These are phyloP conservation scores for Entomyzon cyanotis DNA, from an alignment of 2,113 vertebrate genomes.

Conservation along the genomic window DNA sequence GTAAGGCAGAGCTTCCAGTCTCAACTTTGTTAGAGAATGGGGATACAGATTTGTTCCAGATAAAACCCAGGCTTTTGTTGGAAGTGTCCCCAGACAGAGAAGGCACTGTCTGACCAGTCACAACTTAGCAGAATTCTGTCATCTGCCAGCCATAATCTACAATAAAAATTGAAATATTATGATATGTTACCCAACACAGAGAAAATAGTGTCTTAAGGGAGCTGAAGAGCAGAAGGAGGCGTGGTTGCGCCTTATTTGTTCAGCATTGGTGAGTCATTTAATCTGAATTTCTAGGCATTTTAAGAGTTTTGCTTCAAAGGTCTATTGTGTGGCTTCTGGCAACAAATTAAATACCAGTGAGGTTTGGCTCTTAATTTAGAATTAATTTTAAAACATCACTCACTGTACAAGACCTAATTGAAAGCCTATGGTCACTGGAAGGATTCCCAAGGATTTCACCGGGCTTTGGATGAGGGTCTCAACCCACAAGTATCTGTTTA, in stretches of 20 bases:
- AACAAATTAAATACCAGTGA: slow-evolving; percentile 62
- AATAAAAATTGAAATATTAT: slow-evolving; percentile 61
- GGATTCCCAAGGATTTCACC: slow-evolving; percentile 20
- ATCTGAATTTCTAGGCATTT: slow-evolving; percentile 71
- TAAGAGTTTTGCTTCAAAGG: slow-evolving; percentile 65
- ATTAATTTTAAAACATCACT: slow-evolving; percentile 69
- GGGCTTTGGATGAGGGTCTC: slow-evolving; percentile 25
- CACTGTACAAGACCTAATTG: not conserved
- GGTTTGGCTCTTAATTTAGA: slow-evolving; percentile 65
- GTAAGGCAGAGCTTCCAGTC: not conserved
- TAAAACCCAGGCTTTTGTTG: not conserved
- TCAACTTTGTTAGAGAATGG: not conserved
- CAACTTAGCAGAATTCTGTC: not conserved
- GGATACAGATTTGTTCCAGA: not conserved
- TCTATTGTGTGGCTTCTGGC: slow-evolving; percentile 74
- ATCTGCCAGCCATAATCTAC: slow-evolving; percentile 35
- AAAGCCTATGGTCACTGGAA: slow-evolving; percentile 26
- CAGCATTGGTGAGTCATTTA: slow-evolving; percentile 68
- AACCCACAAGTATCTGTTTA: not conserved
- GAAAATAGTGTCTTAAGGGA: slow-evolving; percentile 54
- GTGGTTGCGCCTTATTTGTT: slow-evolving; percentile 40
- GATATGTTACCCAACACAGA: slow-evolving; percentile 44
- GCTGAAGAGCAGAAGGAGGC: slow-evolving; percentile 20
- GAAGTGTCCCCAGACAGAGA: not conserved
- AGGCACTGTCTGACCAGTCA: not conserved